phyloP scores from a whole-genome alignment of 2,113 vertebrate genomes.

The Lutjanus erythropterus region DNA sequence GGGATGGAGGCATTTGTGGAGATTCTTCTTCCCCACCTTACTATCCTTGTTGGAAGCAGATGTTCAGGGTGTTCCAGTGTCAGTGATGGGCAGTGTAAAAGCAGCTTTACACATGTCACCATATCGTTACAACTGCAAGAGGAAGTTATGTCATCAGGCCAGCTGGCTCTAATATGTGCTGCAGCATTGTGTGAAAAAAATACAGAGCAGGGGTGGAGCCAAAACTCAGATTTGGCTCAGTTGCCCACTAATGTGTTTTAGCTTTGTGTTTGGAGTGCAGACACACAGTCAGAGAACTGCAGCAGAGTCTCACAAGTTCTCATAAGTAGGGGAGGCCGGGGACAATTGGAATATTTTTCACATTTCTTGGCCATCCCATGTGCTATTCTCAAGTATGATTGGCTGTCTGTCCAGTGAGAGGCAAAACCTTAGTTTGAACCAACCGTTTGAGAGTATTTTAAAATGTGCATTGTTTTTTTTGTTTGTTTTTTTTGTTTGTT shows the following conservation, averaged over 20 bases:
- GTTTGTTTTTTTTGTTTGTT: too few species aligned
- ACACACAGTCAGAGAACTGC: constrained; percentile 29
- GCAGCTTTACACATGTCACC: constrained; percentile 76
- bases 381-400: too few species aligned
- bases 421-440: too few species aligned
- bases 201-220: constrained; percentile 54
- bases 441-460: too few species aligned
- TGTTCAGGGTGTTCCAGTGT: constrained; percentile 66
- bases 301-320: constrained; percentile 45
- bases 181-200: constrained; percentile 66
- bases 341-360: too few species aligned
- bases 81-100: constrained; percentile 83
- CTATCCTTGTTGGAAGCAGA: constrained; percentile 69
- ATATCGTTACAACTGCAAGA: constrained; percentile 68
- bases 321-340: constrained; percentile 24
- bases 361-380: too few species aligned
- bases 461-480: too few species aligned
- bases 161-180: constrained; percentile 74
- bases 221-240: constrained; percentile 41
- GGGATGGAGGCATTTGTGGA: constrained; percentile 19
- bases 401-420: too few species aligned
- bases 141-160: constrained; percentile 80
- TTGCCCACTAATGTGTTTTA: constrained; percentile 12
- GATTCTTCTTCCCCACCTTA: constrained; percentile 9
- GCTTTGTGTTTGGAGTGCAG: constrained; percentile 30